Base-by-base conservation (phyloP, 2,888 invertebrate species). In the Cryptus armator region DNA sequence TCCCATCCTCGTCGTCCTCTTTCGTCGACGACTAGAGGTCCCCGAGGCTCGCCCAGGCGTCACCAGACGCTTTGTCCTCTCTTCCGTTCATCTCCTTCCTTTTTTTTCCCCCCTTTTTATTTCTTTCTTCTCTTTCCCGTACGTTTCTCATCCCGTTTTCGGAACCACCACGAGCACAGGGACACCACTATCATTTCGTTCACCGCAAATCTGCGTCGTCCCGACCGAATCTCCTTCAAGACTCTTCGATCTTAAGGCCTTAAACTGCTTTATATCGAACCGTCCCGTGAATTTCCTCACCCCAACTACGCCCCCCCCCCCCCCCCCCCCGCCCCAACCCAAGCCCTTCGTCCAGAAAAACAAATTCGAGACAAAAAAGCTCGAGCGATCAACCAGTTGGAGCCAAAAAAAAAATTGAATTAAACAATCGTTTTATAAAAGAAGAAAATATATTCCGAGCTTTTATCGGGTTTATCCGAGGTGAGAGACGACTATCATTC, bases 61-160 rank as follows among this genome's bases (percentile, higher is more conserved):
- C 76, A 81, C 76, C 80, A 80, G 71, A 80, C 76, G 56, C 76
- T 80, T 84, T 81, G 76, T 84, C 80, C 66, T 77, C 56, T 67
- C 66, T 75, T 75, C 59, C 75, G 82, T 37, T 37, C 37, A 37
- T 37, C 37, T 37, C 37, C 7, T 37, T 37, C 37, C 37, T 7
- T 7, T 80, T 79, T 68, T 76, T 62, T 46, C 32, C 24, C 66
- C 64, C 48, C 37, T 82, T 74, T 64, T 56, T 53, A 64, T 67
- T 43, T 46, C 71, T 59, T 71, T 76, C 67, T 43, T 51, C 46
- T 43, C 81, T 64, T 59, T 70, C 77, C 46, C 74, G 74, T 82
- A 76, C 66, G 70, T 79, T 74, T 68, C 78, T 32, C 56, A 12
- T 46, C 14, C 71, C 62, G n/a, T 85, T 81, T 76, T 32, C 81